A percentile compares a stretch with the other conserved stretches of the same genome.
phyloP scores from a whole-genome alignment of 2,888 invertebrate genomes.

The Melinaea menophilus region DNA sequence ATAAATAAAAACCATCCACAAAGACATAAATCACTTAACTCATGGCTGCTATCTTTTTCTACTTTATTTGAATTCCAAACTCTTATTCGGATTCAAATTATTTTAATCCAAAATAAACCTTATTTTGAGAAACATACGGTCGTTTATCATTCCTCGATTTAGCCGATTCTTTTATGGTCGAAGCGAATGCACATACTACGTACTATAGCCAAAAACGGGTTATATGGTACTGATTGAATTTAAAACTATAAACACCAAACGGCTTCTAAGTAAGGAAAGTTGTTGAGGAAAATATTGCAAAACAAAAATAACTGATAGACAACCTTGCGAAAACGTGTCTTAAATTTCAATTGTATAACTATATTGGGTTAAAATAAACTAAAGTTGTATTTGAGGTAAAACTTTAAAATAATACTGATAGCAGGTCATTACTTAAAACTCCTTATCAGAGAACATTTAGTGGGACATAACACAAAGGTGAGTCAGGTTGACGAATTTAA shows the following conservation, averaged over 20 bases:
- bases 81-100: constrained; percentile 27
- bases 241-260: too few species aligned
- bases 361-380: too few species aligned
- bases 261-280: too few species aligned
- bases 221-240: not conserved
- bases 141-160: constrained; percentile 15
- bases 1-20: not conserved
- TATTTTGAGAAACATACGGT: constrained; percentile 1
- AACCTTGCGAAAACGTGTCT: too few species aligned
- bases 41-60: constrained; percentile 21
- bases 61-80: constrained; percentile 34
- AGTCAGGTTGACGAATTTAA: constrained; percentile 3
- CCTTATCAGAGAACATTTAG: not conserved
- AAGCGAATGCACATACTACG: constrained; percentile 11
- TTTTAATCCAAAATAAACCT: constrained; percentile 18
- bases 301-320: too few species aligned
- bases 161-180: constrained; percentile 23
- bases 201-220: not conserved
- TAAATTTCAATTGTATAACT: too few species aligned
- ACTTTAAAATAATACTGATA: not conserved
- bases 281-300: too few species aligned
- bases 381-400: too few species aligned
- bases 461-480: not conserved
- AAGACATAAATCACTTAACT: constrained; percentile 20
- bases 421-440: not conserved